phyloP scores from a whole-genome alignment of 1,140 invertebrate species.

The Frieseomelitta varia region DNA sequence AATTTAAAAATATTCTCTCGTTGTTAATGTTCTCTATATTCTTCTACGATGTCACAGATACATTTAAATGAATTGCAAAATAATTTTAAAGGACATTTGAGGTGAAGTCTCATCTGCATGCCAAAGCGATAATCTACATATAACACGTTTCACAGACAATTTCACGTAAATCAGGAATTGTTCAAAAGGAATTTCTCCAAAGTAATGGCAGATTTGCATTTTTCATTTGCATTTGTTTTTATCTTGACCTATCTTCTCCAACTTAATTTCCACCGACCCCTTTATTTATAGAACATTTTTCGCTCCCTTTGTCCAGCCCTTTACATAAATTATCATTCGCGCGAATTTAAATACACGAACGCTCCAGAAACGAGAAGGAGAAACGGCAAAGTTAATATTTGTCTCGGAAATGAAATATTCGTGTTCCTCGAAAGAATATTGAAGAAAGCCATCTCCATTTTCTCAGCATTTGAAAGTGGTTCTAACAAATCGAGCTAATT shows the following conservation, averaged over 20 bases:
- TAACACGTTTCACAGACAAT: neutral
- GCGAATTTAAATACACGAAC: neutral
- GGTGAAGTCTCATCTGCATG: neutral
- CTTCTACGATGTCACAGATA: neutral
- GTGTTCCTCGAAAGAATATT: no score
- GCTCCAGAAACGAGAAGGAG: neutral
- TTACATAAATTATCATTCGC: neutral
- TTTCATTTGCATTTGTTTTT: neutral
- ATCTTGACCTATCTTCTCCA: neutral
- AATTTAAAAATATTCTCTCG: neutral
- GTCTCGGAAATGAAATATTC: no score
- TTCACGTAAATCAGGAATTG: neutral
- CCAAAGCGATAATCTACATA: neutral
- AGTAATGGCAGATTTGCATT: neutral
- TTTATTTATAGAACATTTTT: neutral
- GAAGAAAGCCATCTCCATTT: no score
- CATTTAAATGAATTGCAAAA: neutral
- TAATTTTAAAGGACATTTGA: neutral
- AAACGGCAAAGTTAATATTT: neutral
- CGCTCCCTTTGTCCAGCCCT: neutral
- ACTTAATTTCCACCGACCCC: neutral
- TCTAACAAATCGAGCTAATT: no score
- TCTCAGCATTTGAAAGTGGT: no score
- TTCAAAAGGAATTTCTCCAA: neutral
- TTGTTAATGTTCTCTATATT: neutral